Evolutionary conservation across 2,888 invertebrate genomes (phyloP).

Genomic region (Nephrotoma flavescens): DNA sequence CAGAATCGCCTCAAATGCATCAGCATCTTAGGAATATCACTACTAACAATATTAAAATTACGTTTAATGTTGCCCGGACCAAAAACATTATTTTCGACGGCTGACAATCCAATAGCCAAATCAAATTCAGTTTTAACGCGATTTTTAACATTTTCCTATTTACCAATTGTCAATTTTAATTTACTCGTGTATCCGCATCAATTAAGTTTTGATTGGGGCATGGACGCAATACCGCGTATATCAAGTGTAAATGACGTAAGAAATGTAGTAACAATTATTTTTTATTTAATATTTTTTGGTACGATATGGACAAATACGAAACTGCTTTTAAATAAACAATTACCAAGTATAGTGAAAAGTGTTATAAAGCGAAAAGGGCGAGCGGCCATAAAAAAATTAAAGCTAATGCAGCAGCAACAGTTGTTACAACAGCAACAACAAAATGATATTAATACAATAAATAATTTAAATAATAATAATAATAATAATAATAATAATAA

Average conservation of each 20-base stretch:
- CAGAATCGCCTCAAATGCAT: conserved; percentile 59
- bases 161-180: conserved; percentile 82
- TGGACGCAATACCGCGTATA: conserved; percentile 88
- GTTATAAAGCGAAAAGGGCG: conserved; percentile 25
- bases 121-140: conserved; percentile 66
- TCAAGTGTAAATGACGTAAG: conserved; percentile 62
- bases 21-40: conserved; percentile 48
- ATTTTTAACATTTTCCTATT: conserved; percentile 77
- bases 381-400: conserved; percentile 23
- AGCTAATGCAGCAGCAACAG: conserved; percentile 8
- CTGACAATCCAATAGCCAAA: conserved; percentile 93
- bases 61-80: conserved; percentile 64
- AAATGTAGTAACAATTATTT: conserved; percentile 57
- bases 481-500: no score
- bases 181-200: conserved; percentile 74
- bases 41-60: conserved; percentile 54
- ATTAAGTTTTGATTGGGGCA: conserved; percentile 97
- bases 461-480: conserved; percentile 14
- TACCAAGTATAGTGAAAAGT: conserved; percentile 11
- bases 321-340: conserved; percentile 6
- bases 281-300: conserved; percentile 45
- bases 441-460: conserved; percentile 31
- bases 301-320: conserved; percentile 22
- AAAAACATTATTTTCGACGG: conserved; percentile 66
- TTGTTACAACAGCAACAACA: conserved; percentile 21